Base-by-base conservation (phyloP, 2,888 invertebrate species). In the Euphydryas editha region DNA sequence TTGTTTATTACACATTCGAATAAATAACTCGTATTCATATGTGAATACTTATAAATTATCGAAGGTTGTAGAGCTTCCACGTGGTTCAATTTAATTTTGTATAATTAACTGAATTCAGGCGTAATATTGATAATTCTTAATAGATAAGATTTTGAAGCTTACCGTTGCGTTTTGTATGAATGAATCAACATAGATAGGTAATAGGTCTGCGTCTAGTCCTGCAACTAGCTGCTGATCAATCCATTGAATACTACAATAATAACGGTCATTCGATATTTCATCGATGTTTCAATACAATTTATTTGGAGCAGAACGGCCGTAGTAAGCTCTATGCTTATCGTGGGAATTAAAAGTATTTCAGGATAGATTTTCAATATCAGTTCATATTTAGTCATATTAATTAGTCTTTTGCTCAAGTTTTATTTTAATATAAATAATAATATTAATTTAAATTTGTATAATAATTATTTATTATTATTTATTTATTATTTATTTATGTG, bases 231-330 rank as follows among this genome's bases (percentile, higher is more conserved):
- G n/a, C 42, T 59, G 36, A 44, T 58, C 11, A 65, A 58, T 63
- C 55, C 69, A 66, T 68, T 42, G 37, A 51, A 51, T 24, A 15
- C 10, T 58, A 62, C 63, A 60, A 67, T 61, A 42, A 62, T 69
- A 62, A 62, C 61, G 47, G 69, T 64, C 46, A 58, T 54, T 64
- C 42, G 63, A 59, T 65, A 55, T 72, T 55, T 70, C 30, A 58
- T 67, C 59, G 73, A 68, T 62, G 51, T 49, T 51, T 51, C 78
- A 80, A 65, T 70, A 62, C 65, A 57, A 58, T 58, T 42, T 64
- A 64, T 84, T 77, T 86, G 83, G 84, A 81, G 78, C 86, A 82
- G 79, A 83, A 87, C 85, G 73, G 20, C 68, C 55, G 62, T 62
- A 51, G 65, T 55, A 49, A 65, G 60, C 44, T 46, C 56, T 42